Evolutionary conservation across 2,888 invertebrate species (phyloP).

Genomic region (Lepidonotus clava): DNA sequence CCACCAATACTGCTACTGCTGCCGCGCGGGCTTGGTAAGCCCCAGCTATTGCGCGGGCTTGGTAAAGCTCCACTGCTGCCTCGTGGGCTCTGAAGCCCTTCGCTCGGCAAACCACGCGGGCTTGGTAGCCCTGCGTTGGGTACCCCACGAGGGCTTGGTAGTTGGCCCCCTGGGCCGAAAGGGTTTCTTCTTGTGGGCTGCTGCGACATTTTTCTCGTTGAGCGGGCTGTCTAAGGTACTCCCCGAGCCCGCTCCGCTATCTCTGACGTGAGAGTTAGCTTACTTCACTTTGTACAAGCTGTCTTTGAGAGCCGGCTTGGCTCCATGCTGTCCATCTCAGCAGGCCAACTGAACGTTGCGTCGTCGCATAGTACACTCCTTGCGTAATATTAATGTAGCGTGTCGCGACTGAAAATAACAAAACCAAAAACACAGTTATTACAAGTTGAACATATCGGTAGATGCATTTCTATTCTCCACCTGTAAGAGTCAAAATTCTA

Average conservation of each 20-base stretch:
- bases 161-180: slow-evolving; percentile 37
- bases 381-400: neutral
- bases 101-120: neutral
- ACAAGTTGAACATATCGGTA: neutral
- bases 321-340: neutral
- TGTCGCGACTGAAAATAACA: neutral
- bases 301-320: neutral
- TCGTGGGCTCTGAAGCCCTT: neutral
- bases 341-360: neutral
- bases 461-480: neutral
- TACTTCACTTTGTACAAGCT: neutral
- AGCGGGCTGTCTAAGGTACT: neutral
- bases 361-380: neutral
- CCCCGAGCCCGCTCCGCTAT: slow-evolving; percentile 27
- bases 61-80: neutral
- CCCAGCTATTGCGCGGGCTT: neutral
- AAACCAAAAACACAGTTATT: neutral
- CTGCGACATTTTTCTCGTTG: neutral
- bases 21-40: neutral
- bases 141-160: slow-evolving; percentile 5
- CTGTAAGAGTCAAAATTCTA: neutral
- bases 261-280: neutral
- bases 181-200: slow-evolving; percentile 14
- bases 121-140: neutral
- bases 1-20: neutral